Evolutionary conservation across 2,888 invertebrate genomes (phyloP), one percentile per base, ranked within the genome.

Genomic region (Sminthurinus aureus): DNA sequence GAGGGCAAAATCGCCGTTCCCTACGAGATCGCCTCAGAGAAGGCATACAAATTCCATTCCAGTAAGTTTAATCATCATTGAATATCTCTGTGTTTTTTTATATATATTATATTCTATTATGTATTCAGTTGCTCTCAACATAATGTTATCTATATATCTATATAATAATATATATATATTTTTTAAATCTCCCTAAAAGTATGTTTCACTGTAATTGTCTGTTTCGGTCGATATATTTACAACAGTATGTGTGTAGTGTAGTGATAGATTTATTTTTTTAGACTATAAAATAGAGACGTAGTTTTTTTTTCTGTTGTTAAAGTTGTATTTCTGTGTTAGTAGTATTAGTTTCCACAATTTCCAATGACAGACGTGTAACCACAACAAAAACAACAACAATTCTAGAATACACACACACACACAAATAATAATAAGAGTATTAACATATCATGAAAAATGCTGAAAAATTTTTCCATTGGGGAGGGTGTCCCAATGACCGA

Each of bases 21-120:
- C 81, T 86, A 13, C 51, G 86, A 26, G 86, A 86, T 67, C 71
- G 86, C 74, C 83, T 86, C 20, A 81, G 86, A 58, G 86, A 86
- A 71, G 86, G 86, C 12, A 85, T 86, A 20, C 84, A 81, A 75
- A 86, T 86, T 73, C 86, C 86, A 71, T 86, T 86, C 82, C 86
- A 85, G 86, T 86, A 84, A 86, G 86, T 82, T 74, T 38, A 24
- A 71, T 24, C 13, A 13, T 71, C 2, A 38, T 38, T 4, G 6
- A 38, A 38, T 4, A 6, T 38, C 38, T 38, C 38, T 38, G 38
- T 38, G 38, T 38, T 38, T 71, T 71, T 71, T 71, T 71, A n/a
- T n/a, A n/a, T n/a, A n/a, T 71, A 12, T 71, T 71, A 71, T 38
- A 38, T 38, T 38, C 6, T 38, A 38, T 38, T 38, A 38, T 74